These are phyloP conservation scores for Sylvietta virens DNA, from an alignment of 2,113 vertebrate genomes.

Conservation along the genomic window DNA sequence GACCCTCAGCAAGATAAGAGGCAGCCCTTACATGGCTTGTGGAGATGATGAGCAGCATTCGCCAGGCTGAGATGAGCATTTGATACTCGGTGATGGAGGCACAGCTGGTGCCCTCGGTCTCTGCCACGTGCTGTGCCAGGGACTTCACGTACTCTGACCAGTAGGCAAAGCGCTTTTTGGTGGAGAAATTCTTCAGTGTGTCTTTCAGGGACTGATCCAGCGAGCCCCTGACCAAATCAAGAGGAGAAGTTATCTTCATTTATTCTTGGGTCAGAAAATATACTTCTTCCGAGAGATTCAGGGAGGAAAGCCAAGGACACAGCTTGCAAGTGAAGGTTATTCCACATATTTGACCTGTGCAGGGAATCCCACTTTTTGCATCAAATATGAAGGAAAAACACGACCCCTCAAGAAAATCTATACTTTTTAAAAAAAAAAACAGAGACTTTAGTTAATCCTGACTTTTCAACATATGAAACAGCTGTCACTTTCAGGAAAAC, in stretches of 20 bases:
- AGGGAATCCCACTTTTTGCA: conserved; percentile 11
- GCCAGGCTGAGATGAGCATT: conserved; percentile 93
- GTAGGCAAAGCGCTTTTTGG: conserved; percentile 87
- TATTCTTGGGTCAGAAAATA: not conserved
- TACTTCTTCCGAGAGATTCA: not conserved
- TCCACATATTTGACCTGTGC: not conserved
- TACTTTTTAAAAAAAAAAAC: no score
- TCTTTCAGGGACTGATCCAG: conserved; percentile 91
- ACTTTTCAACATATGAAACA: not conserved
- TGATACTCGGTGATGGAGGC: conserved; percentile 83
- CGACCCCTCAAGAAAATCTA: not conserved
- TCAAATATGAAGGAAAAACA: not conserved
- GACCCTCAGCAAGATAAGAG: not conserved
- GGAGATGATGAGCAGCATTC: conserved; percentile 91
- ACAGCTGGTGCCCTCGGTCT: conserved; percentile 82
- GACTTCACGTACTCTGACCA: conserved; percentile 94
- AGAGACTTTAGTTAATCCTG: not conserved
- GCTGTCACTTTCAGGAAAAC: not conserved
- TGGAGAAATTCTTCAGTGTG: conserved; percentile 84
- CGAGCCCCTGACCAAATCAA: conserved; percentile 76
- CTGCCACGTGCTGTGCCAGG: conserved; percentile 81
- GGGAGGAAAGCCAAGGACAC: not conserved
- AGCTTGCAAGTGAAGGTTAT: not conserved
- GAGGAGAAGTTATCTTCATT: conserved; percentile 22
- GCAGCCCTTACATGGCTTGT: conserved; percentile 82